Percentiles rank a stretch among this genome's conserved stretches.
Evolutionary conservation across 2,797 vertebrate species (phyloP).

Genomic region (Leuciscus waleckii): DNA sequence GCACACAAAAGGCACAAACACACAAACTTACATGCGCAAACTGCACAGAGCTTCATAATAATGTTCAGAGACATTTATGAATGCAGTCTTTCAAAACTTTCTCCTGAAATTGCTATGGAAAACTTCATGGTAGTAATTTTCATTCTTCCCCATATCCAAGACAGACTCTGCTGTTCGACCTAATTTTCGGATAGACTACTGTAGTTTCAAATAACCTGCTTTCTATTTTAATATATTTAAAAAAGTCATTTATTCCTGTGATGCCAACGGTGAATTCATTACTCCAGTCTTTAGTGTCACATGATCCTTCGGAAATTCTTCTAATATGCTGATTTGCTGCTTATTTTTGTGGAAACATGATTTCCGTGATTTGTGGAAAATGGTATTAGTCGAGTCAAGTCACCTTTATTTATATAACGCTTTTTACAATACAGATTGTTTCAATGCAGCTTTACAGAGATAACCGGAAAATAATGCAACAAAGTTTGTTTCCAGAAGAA

Average conservation of each 20-base stretch:
- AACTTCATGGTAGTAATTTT: slow-evolving; percentile 21
- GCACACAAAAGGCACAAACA: slow-evolving; percentile 7
- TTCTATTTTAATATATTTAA: not conserved
- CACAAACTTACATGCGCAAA: slow-evolving; percentile 12
- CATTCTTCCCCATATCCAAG: slow-evolving; percentile 10
- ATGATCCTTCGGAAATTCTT: not conserved
- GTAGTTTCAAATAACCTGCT: not conserved
- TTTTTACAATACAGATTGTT: too few relatives aligned
- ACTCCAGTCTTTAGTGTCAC: not conserved
- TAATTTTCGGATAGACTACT: not conserved
- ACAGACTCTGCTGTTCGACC: slow-evolving; percentile 17
- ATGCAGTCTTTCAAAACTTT: slow-evolving; percentile 11
- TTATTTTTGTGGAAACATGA: not conserved
- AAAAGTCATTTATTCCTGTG: not conserved
- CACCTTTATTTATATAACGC: too few relatives aligned
- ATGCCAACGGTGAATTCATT: not conserved
- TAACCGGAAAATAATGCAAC: too few relatives aligned
- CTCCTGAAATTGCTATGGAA: slow-evolving; percentile 18
- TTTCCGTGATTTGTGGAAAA: not conserved
- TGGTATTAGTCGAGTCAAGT: too few relatives aligned
- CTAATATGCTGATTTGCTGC: not conserved
- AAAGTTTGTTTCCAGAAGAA: too few relatives aligned
- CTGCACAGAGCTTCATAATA: slow-evolving; percentile 15
- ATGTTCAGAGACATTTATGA: not conserved
- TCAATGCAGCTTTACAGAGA: too few relatives aligned